These are phyloP conservation scores for Labroides dimidiatus DNA, from an alignment of 2,797 vertebrate species.

Conservation along the genomic window DNA sequence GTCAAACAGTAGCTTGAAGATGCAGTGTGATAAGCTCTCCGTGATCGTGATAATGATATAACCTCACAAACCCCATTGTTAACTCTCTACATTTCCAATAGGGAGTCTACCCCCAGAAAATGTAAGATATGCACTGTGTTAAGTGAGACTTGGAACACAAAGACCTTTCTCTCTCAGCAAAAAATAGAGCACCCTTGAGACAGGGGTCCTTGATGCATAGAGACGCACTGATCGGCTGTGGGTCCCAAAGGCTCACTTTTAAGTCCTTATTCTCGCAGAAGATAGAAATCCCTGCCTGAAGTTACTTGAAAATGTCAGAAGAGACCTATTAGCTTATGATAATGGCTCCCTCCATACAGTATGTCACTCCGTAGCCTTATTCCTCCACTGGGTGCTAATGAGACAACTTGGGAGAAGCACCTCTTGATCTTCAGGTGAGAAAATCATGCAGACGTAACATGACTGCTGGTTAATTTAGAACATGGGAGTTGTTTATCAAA, in stretches of 20 bases:
- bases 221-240: slow-evolving; percentile 56
- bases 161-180: slow-evolving; percentile 60
- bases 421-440: slow-evolving; percentile 73
- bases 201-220: slow-evolving; percentile 63
- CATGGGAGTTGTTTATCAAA: slow-evolving; percentile 8
- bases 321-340: slow-evolving; percentile 79
- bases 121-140: slow-evolving; percentile 57
- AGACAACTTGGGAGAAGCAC: slow-evolving; percentile 67
- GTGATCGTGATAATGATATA: slow-evolving; percentile 23
- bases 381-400: slow-evolving; percentile 72
- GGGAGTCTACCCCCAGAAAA: slow-evolving; percentile 35
- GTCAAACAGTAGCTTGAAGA: too few relatives aligned
- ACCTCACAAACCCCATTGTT: slow-evolving; percentile 35
- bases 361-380: slow-evolving; percentile 66
- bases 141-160: slow-evolving; percentile 64
- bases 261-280: slow-evolving; percentile 59
- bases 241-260: slow-evolving; percentile 71
- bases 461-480: slow-evolving; percentile 28
- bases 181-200: slow-evolving; percentile 74
- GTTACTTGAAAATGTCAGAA: slow-evolving; percentile 73
- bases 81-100: slow-evolving; percentile 29
- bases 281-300: slow-evolving; percentile 67
- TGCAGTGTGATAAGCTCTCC: too few relatives aligned
- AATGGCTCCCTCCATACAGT: slow-evolving; percentile 72
- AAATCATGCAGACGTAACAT: slow-evolving; percentile 50